A percentile compares a stretch with the other conserved stretches of the same genome.
Conservation (phyloP, 2,888 invertebrate species). For the Arctia plantaginis region DNA sequence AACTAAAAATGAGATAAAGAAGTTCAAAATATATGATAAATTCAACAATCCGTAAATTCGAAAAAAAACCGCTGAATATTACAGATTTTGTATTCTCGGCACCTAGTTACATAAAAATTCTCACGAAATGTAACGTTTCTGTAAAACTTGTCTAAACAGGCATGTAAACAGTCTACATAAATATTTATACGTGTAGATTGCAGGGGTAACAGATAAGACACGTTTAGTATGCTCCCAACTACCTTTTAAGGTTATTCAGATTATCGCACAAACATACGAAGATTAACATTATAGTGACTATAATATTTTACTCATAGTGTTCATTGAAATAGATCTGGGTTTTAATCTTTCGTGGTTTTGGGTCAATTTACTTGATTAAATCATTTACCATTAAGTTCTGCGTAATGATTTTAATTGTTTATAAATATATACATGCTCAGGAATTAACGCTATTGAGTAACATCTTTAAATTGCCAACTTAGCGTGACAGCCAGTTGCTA, state of each 20-base stretch:
- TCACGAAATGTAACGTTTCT: not conserved
- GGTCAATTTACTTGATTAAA: no score
- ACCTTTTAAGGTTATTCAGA: not conserved
- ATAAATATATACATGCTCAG: no score
- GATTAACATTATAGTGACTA: not conserved
- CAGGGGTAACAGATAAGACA: not conserved
- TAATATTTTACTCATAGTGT: not conserved
- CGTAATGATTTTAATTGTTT: no score
- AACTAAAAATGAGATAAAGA: no score
- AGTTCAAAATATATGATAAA: not conserved
- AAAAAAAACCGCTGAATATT: not conserved
- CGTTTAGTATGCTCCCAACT: not conserved
- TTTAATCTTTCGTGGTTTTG: not conserved
- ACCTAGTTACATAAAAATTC: not conserved
- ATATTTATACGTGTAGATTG: not conserved
- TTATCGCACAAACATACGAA: not conserved
- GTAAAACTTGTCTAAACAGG: not conserved
- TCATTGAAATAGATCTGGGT: not conserved
- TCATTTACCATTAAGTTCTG: no score
- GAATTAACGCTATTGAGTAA: no score
- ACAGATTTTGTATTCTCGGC: not conserved
- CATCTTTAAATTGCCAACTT: no score
- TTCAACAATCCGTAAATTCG: not conserved
- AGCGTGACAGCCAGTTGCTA: no score
- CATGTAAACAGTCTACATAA: not conserved